Evolutionary conservation across 2,797 vertebrate genomes (phyloP), one percentile per base, ranked within the genome.

Genomic region (Agapornis canus): DNA sequence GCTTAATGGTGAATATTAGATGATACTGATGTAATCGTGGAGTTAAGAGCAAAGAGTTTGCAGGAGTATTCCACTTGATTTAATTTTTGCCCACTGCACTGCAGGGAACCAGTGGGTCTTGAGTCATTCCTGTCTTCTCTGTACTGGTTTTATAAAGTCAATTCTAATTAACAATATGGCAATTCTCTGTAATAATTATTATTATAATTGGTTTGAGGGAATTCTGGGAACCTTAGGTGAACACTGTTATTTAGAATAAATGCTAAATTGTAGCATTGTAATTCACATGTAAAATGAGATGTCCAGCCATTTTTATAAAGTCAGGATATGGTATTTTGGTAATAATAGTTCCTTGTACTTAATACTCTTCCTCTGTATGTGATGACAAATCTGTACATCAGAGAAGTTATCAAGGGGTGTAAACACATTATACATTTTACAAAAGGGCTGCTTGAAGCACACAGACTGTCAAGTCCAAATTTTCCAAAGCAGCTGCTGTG

Each of bases 1-100:
- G 73, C 59, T 79, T 90, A 56, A 63, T 94, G 73, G 59, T 72
- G 54, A 68, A 29, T 92, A 71, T 61, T 90, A 82, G 75, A 60
- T 0, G 14, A 92, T 94, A 90, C 35, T 79, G 93, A 89, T 82
- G 77, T 79, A 86, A 90, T 90, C 16, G 3, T 87, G 40, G 64
- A 19, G 86, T 91, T 92, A 82, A 66, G 32, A 84, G 37, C 20
- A 79, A 91, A 43, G 71, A 63, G 61, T 81, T 32, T 68, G 57
- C 72, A 91, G 27, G 42, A 88, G 18, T 91, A 1, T 47, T 82
- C 47, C 56, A 73, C 31, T 79, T 75, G 51, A 84, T 94, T 77
- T 80, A 83, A 68, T 75, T 91, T 95, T 94, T 89, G 47, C 66
- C 82, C 80, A 51, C 66, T 90, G 51, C 45, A 73, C 56, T 91